A percentile compares a stretch with the other conserved stretches of the same genome.
Conservation (phyloP, 2,888 invertebrate genomes). For the Monochamus alternatus region DNA sequence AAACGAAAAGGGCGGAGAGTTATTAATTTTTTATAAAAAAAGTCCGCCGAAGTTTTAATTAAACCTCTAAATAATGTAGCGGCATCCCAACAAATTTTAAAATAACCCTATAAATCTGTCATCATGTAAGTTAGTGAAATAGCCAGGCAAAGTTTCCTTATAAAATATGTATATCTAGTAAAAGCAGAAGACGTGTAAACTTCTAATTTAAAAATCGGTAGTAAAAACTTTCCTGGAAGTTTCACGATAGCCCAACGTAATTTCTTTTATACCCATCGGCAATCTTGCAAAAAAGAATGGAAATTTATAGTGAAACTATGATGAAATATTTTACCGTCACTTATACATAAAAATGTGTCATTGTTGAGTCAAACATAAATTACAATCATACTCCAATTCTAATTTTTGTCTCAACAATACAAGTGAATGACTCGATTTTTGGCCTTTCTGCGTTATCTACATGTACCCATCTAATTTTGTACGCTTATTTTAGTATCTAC, state of each 20-base stretch:
- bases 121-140: slow-evolving; percentile 43
- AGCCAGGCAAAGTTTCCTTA: slow-evolving; percentile 47
- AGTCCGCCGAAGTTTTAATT: slow-evolving; percentile 50
- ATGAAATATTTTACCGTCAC: too few species aligned
- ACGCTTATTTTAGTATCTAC: too few species aligned
- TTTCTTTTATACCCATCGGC: slow-evolving; percentile 21
- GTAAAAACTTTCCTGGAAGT: slow-evolving; percentile 27
- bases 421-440: too few species aligned
- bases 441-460: too few species aligned
- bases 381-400: too few species aligned
- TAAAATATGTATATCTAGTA: slow-evolving; percentile 51
- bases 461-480: too few species aligned
- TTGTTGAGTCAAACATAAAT: too few species aligned
- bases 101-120: slow-evolving; percentile 54
- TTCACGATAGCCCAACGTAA: slow-evolving; percentile 8
- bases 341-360: too few species aligned
- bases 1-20: background rate
- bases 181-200: slow-evolving; percentile 42
- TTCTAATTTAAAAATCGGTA: slow-evolving; percentile 36
- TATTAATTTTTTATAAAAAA: slow-evolving; percentile 46
- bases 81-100: slow-evolving; percentile 46
- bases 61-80: slow-evolving; percentile 47
- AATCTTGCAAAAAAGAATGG: background rate
- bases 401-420: too few species aligned
- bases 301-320: too few species aligned